Evolutionary conservation across 2,888 invertebrate species (phyloP).

Genomic region (Drosophila dives): DNA sequence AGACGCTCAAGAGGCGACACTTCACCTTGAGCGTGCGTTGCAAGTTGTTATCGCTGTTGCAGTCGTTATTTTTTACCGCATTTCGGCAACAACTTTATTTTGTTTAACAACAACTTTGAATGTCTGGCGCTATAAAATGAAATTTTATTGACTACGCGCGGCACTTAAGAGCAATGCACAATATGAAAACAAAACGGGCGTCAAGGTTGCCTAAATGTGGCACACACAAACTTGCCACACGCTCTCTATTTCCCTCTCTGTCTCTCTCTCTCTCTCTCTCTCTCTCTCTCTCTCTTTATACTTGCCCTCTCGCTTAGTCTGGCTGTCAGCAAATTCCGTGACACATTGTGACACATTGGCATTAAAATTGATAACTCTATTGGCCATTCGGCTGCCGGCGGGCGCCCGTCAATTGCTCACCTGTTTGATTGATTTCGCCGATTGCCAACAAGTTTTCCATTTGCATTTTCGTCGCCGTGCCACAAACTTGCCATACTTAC

Average conservation of each 20-base stretch:
- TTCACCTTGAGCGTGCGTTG: slow-evolving; percentile 65
- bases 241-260: slow-evolving; percentile 19
- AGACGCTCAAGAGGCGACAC: slow-evolving; percentile 54
- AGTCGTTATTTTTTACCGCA: slow-evolving; percentile 54
- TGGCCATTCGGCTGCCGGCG: slow-evolving; percentile 62
- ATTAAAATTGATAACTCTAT: slow-evolving; percentile 79
- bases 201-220: slow-evolving; percentile 51
- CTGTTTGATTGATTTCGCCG: slow-evolving; percentile 73
- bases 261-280: neutral
- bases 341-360: slow-evolving; percentile 72
- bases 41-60: slow-evolving; percentile 39
- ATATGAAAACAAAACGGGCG: slow-evolving; percentile 37
- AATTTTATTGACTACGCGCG: slow-evolving; percentile 66
- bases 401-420: slow-evolving; percentile 70
- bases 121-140: slow-evolving; percentile 64
- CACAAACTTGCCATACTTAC: slow-evolving; percentile 42
- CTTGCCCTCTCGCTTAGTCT: neutral
- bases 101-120: slow-evolving; percentile 46
- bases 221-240: slow-evolving; percentile 50
- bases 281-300: neutral
- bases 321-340: slow-evolving; percentile 36
- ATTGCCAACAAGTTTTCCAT: slow-evolving; percentile 76
- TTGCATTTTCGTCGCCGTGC: slow-evolving; percentile 56
- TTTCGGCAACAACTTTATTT: slow-evolving; percentile 67
- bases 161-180: slow-evolving; percentile 45